phyloP scores from a whole-genome alignment of 2,888 invertebrate species.

The Callimorpha dominula region DNA sequence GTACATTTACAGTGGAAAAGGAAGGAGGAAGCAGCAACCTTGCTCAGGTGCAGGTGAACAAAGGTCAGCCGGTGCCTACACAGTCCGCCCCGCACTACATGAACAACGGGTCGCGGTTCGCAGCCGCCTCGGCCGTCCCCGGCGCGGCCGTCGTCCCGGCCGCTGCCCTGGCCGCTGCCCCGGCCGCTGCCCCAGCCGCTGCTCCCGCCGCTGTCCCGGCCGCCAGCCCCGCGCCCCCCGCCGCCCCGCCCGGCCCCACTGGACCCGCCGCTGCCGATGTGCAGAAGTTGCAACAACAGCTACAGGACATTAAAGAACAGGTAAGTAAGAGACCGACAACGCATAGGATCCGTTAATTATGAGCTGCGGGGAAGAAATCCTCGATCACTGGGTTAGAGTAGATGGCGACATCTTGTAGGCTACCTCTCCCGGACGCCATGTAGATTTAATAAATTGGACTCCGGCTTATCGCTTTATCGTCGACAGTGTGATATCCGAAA shows the following conservation, averaged over 20 bases:
- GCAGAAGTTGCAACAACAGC: slow-evolving; percentile 90
- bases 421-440: too few species aligned
- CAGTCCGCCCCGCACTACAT: slow-evolving; percentile 81
- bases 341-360: too few species aligned
- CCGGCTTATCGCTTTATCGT: too few species aligned
- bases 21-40: slow-evolving; percentile 74
- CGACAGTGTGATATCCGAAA: too few species aligned
- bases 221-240: slow-evolving; percentile 51
- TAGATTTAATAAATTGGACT: too few species aligned
- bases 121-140: slow-evolving; percentile 48
- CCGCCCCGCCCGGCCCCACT: slow-evolving; percentile 29
- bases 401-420: too few species aligned
- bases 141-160: slow-evolving; percentile 55
- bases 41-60: slow-evolving; percentile 81
- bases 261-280: slow-evolving; percentile 88
- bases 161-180: slow-evolving; percentile 51
- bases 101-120: slow-evolving; percentile 78
- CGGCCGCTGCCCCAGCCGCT: slow-evolving; percentile 34
- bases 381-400: too few species aligned
- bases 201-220: slow-evolving; percentile 71
- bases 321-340: slow-evolving; percentile 75
- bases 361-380: too few species aligned
- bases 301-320: slow-evolving; percentile 99
- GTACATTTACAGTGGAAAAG: slow-evolving; percentile 63
- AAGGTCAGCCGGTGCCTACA: slow-evolving; percentile 79